Percentiles rank a stretch among this genome's conserved stretches.
phyloP scores from a whole-genome alignment of 1,140 invertebrate species.

The Artemia franciscana region DNA sequence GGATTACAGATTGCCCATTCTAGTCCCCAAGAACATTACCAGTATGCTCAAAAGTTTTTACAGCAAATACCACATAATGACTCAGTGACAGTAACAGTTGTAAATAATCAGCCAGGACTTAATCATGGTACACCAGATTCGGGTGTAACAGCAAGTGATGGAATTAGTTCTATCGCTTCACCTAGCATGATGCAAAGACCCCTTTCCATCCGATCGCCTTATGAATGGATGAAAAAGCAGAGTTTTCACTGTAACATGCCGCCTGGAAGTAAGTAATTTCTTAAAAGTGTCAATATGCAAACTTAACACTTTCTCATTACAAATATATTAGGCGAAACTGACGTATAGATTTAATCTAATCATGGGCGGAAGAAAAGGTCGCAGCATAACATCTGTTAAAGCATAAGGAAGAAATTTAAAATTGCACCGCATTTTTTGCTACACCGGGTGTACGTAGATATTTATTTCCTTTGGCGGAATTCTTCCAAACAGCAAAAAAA shows the following conservation, averaged over 20 bases:
- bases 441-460: too few relatives aligned
- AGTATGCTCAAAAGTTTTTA: background rate
- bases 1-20: background rate
- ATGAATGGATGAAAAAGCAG: conserved; percentile 71
- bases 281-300: conserved; percentile 1
- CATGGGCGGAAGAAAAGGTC: too few relatives aligned
- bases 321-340: too few relatives aligned
- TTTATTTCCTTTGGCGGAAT: too few relatives aligned
- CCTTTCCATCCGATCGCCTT: conserved; percentile 42
- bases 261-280: conserved; percentile 40
- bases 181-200: conserved; percentile 22
- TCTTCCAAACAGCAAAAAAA: too few relatives aligned
- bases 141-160: conserved; percentile 15
- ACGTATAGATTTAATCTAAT: too few relatives aligned
- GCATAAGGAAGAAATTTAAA: too few relatives aligned
- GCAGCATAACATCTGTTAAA: too few relatives aligned
- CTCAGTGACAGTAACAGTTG: background rate
- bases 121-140: conserved; percentile 14
- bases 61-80: background rate
- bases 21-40: background rate
- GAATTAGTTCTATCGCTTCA: conserved; percentile 14
- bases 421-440: too few relatives aligned
- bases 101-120: background rate
- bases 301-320: too few relatives aligned
- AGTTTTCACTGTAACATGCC: conserved; percentile 47